phyloP scores from a whole-genome alignment of 1,140 invertebrate species.

The Pygmarrhopalites habei region DNA sequence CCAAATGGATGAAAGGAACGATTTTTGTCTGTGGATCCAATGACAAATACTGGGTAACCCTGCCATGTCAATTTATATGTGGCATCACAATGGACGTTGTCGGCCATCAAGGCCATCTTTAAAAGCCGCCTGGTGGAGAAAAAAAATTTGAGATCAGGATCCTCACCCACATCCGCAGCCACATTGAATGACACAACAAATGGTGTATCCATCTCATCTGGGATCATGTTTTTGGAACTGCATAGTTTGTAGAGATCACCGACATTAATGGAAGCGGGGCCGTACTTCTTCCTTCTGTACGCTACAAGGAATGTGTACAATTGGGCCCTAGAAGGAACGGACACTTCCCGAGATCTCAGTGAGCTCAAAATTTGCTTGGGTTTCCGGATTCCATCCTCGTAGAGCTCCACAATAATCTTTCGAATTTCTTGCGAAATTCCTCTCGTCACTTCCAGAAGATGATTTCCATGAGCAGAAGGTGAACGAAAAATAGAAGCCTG shows the following conservation, averaged over 20 bases:
- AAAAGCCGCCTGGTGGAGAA: constrained; percentile 4
- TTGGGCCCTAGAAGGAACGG: neutral
- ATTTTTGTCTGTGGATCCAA: constrained; percentile 8
- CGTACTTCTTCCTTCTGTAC: neutral
- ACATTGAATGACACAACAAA: neutral
- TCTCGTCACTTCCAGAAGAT: neutral
- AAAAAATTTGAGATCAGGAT: neutral
- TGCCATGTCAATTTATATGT: constrained; percentile 20
- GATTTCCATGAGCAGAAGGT: neutral
- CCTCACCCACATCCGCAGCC: neutral
- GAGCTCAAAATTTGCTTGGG: neutral
- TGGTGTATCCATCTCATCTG: neutral
- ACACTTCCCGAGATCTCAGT: neutral
- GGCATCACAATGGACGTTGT: constrained; percentile 1
- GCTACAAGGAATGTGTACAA: neutral
- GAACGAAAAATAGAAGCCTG: neutral
- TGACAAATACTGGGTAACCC: constrained; percentile 15
- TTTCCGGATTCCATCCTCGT: neutral
- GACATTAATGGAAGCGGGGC: neutral
- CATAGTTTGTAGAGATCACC: neutral
- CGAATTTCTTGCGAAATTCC: neutral
- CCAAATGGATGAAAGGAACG: constrained; percentile 11
- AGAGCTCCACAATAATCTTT: neutral
- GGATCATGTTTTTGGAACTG: neutral
- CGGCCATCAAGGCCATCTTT: neutral